These are phyloP conservation scores for Chymomyza costata DNA, from an alignment of 1,140 invertebrate genomes.

Conservation along the genomic window DNA sequence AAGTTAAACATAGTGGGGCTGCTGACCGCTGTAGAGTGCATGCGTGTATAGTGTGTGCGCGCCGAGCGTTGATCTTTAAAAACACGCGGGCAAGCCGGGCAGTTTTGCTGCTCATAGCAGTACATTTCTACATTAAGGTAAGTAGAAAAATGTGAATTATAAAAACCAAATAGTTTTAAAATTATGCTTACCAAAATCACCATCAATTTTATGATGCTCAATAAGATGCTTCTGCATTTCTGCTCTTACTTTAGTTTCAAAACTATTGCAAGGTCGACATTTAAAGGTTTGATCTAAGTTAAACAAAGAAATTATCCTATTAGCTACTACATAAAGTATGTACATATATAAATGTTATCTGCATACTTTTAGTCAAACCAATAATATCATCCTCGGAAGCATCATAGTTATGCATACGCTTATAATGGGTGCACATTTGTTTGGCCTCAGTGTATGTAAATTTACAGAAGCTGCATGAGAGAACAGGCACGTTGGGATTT, in stretches of 20 bases:
- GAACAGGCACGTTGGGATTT: conserved; percentile 40
- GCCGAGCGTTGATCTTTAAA: conserved; percentile 60
- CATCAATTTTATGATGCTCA: conserved; percentile 55
- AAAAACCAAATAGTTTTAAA: no score
- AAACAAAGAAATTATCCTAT: no score
- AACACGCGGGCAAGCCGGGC: conserved; percentile 52
- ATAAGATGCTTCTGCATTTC: conserved; percentile 59
- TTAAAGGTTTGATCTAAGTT: conserved; percentile 55
- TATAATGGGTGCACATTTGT: conserved; percentile 52
- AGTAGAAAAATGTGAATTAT: no score
- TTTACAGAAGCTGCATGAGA: conserved; percentile 55
- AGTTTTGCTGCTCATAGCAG: conserved; percentile 59
- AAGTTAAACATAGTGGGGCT: neutral
- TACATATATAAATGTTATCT: neutral
- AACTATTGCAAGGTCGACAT: conserved; percentile 55
- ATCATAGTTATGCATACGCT: conserved; percentile 42
- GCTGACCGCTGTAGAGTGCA: conserved; percentile 31
- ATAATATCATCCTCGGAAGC: conserved; percentile 57
- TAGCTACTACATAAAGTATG: no score
- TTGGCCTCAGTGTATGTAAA: conserved; percentile 45
- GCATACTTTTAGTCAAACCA: conserved; percentile 52
- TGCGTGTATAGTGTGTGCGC: conserved; percentile 52
- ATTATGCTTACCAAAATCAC: conserved; percentile 49
- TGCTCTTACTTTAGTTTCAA: conserved; percentile 37
- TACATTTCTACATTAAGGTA: no score